Evolutionary conservation across 2,113 vertebrate genomes (phyloP), one percentile per base, ranked within the genome.

Genomic region (Upupa epops): DNA sequence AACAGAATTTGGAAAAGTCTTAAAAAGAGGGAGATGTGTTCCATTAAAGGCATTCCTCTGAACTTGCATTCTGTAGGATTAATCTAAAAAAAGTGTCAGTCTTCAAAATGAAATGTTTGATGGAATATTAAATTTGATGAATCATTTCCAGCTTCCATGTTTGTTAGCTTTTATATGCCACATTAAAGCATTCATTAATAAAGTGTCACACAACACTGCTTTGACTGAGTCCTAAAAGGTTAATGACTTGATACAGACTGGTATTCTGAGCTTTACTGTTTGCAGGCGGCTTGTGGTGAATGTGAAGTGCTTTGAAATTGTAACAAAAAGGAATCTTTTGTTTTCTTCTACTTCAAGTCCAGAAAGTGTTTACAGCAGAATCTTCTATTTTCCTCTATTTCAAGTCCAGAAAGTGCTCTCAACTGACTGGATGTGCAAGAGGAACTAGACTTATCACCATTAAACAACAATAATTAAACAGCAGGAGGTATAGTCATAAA

Each of bases 81-180:
- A 93, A 94, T 96, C 94, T 56, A 0, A 55, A 89, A 85, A 42
- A 96, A 91, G 74, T 90, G 86, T 78, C 93, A 88, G 65, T 96
- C 89, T 97, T 97, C 93, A 94, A 97, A 96, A 78, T n/a, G 34
- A 95, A 95, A 95, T 95, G 76, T 94, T 95, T 95, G 96, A 93
- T 94, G 92, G 96, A 97, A 97, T 97, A 97, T 98, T 97, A 97
- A 96, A 97, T 96, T 95, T 96, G 97, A 97, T 97, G 96, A 97
- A 97, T 97, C 97, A 96, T 88, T 96, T 89, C 92, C 90, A 96
- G 82, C 94, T 91, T 92, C 94, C 77, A 82, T 93, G 92, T 96
- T 96, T 95, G 86, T 92, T 96, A 94, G 93, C 94, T 97, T 97
- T 97, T 96, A 97, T 93, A 96, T 94, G 91, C 92, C 96, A 95